Conservation (phyloP, 2,797 vertebrate species). For the Aselliscus stoliczkanus region DNA sequence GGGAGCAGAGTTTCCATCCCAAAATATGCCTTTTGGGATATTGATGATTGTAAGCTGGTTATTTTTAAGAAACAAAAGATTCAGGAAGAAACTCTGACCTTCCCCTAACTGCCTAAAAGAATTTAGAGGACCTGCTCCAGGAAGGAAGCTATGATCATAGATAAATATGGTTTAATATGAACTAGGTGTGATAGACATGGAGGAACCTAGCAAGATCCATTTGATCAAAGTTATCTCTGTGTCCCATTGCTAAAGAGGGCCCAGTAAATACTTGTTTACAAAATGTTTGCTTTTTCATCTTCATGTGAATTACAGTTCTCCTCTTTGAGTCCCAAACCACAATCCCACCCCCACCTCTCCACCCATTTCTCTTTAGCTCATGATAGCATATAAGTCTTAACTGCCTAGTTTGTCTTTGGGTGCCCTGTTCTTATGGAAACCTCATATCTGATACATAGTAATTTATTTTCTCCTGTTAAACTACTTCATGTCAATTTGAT, state of each 20-base stretch:
- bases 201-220: neutral
- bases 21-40: neutral
- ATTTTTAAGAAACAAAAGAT: neutral
- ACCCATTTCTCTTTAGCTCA: neutral
- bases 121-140: neutral
- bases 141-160: neutral
- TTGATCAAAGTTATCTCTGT: neutral
- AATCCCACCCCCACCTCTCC: neutral
- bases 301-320: neutral
- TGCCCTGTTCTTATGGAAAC: neutral
- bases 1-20: neutral
- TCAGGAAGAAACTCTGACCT: neutral
- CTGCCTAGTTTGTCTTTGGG: neutral
- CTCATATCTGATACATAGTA: neutral
- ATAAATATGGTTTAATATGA: neutral
- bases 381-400: neutral
- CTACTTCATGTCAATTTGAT: neutral
- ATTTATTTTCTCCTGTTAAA: neutral
- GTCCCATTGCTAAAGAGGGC: neutral
- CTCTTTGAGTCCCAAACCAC: neutral
- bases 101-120: neutral
- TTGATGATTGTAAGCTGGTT: neutral
- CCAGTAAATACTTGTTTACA: neutral
- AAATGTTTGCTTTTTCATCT: neutral
- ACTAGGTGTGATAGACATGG: neutral